Evolutionary conservation across 2,888 invertebrate species (phyloP).

Genomic region (Xestia c-nigrum): DNA sequence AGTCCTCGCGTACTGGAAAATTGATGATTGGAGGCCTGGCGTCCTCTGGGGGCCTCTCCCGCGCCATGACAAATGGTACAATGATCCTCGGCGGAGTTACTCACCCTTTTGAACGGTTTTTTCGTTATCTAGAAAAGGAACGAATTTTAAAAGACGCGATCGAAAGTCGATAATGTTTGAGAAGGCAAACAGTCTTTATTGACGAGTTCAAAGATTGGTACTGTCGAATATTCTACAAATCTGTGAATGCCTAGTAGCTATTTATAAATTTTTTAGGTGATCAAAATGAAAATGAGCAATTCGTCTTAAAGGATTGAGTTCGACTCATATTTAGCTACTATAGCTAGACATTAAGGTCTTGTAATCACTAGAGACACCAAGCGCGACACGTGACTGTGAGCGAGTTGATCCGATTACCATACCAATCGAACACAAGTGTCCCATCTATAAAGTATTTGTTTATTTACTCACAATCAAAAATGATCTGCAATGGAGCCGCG

Average conservation of each 20-base stretch:
- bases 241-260: background rate
- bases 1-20: constrained; percentile 40
- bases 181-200: constrained; percentile 6
- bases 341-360: background rate
- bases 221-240: background rate
- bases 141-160: constrained; percentile 38
- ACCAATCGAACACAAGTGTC: background rate
- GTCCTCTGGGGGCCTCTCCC: constrained; percentile 48
- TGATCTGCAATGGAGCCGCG: constrained; percentile 20
- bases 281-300: background rate
- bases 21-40: constrained; percentile 58
- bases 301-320: background rate
- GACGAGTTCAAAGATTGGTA: background rate
- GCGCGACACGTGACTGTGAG: background rate
- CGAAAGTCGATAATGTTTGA: constrained; percentile 28
- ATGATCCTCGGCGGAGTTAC: constrained; percentile 54
- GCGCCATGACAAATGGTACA: constrained; percentile 60
- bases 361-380: background rate
- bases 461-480: background rate
- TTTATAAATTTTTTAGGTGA: background rate
- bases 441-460: background rate
- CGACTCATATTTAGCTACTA: background rate
- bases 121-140: constrained; percentile 44
- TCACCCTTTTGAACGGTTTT: constrained; percentile 53
- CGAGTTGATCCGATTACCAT: background rate